Evolutionary conservation across 2,797 vertebrate species (phyloP).

Genomic region (Acrocephalus scirpaceus): DNA sequence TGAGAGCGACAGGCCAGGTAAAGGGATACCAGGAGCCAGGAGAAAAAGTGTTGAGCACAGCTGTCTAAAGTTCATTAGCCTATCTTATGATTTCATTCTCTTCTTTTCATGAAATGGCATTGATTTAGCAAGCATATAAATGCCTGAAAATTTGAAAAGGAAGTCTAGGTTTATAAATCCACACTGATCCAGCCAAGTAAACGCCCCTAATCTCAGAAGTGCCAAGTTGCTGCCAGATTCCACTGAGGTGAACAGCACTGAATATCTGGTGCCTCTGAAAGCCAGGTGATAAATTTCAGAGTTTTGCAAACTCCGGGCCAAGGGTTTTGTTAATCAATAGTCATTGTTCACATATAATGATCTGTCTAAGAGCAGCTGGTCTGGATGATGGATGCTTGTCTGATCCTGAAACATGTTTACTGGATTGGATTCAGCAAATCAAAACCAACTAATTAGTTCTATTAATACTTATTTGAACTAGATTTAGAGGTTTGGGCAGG

Average conservation of each 20-base stretch:
- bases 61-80: neutral
- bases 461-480: neutral
- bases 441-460: neutral
- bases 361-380: neutral
- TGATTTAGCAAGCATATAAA: neutral
- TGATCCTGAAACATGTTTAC: neutral
- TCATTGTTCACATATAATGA: neutral
- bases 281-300: conserved; percentile 10
- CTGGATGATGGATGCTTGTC: neutral
- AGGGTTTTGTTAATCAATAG: neutral
- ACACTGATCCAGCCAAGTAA: neutral
- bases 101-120: neutral
- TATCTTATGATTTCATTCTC: neutral
- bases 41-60: neutral
- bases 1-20: neutral
- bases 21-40: neutral
- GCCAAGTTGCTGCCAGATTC: neutral
- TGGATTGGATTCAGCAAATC: neutral
- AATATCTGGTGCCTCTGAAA: neutral
- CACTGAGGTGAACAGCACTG: neutral
- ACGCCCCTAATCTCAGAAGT: neutral
- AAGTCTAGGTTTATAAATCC: neutral
- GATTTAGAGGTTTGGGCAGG: neutral
- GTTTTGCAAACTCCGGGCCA: neutral
- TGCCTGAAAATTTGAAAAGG: neutral